Percentiles rank a stretch among this genome's conserved stretches.
Evolutionary conservation across 2,888 invertebrate genomes (phyloP).

Genomic region (Carterocephalus palaemon): DNA sequence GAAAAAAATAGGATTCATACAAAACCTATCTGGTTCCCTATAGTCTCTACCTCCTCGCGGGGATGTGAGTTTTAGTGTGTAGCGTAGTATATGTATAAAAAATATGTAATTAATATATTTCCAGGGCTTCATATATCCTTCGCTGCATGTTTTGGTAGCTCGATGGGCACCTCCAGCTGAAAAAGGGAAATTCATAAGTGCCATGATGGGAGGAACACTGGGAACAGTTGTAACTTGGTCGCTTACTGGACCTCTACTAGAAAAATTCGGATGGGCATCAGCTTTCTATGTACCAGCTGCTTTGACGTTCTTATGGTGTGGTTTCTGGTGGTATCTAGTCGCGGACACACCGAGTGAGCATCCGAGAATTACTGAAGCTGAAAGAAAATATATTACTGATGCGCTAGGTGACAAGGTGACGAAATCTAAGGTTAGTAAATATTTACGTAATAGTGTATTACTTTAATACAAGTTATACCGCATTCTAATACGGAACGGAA

Average conservation of each 20-base stretch:
- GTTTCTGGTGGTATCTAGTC: slow-evolving; percentile 81
- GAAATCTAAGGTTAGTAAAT: slow-evolving; percentile 74
- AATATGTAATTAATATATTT: too few species aligned
- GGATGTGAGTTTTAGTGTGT: too few species aligned
- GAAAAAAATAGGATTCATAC: too few species aligned
- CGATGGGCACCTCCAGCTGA: slow-evolving; percentile 87
- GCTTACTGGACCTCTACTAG: slow-evolving; percentile 81
- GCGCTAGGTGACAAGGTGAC: slow-evolving; percentile 78
- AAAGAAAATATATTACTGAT: slow-evolving; percentile 81
- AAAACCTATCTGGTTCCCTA: too few species aligned
- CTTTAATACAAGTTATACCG: too few species aligned
- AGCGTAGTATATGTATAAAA: too few species aligned
- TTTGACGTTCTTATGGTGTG: slow-evolving; percentile 75
- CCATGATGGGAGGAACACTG: slow-evolving; percentile 85
- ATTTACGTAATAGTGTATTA: slow-evolving; percentile 28
- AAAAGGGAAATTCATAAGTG: slow-evolving; percentile 84
- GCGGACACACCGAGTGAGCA: slow-evolving; percentile 82
- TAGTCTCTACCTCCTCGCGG: too few species aligned
- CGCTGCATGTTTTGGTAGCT: slow-evolving; percentile 82
- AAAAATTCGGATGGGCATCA: slow-evolving; percentile 81
- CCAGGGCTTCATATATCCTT: slow-evolving; percentile 81
- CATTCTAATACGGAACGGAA: too few species aligned
- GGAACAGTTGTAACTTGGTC: slow-evolving; percentile 86
- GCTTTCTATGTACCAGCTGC: slow-evolving; percentile 82
- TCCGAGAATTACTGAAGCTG: slow-evolving; percentile 79